phyloP scores from a whole-genome alignment of 1,140 invertebrate species.

The Harlomillsia oculata region DNA sequence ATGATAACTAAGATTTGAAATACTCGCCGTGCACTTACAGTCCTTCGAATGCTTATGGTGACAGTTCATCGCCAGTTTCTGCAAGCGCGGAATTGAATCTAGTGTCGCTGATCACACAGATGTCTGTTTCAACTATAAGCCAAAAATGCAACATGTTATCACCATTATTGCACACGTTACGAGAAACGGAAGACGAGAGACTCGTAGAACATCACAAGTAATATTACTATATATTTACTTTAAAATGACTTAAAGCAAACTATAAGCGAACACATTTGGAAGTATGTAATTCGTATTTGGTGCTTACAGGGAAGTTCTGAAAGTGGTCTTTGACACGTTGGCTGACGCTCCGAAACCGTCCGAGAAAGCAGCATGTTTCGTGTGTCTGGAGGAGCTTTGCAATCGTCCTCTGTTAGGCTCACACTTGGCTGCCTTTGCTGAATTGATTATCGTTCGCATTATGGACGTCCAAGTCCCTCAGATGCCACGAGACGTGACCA shows the following conservation, averaged over 20 bases:
- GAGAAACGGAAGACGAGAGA: conserved; percentile 25
- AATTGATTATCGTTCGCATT: conserved; percentile 34
- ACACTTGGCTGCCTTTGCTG: conserved; percentile 29
- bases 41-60: no score
- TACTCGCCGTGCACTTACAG: no score
- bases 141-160: conserved; percentile 12
- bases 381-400: conserved; percentile 31
- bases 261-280: background rate
- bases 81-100: conserved; percentile 10
- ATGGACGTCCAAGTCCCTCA: conserved; percentile 33
- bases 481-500: conserved; percentile 31
- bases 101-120: conserved; percentile 21
- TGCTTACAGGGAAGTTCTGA: conserved; percentile 31
- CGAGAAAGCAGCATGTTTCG: conserved; percentile 31
- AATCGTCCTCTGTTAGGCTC: conserved; percentile 17
- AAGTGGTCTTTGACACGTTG: conserved; percentile 32
- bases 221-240: background rate
- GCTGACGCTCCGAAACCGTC: conserved; percentile 18
- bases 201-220: conserved; percentile 34
- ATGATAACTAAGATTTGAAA: no score
- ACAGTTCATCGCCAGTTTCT: no score
- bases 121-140: conserved; percentile 8
- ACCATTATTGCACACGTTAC: conserved; percentile 16
- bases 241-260: background rate
- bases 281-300: background rate